Percentiles rank a stretch among this genome's conserved stretches.
Conservation (phyloP, 1,140 invertebrate genomes). For the Campoletis sonorensis region DNA sequence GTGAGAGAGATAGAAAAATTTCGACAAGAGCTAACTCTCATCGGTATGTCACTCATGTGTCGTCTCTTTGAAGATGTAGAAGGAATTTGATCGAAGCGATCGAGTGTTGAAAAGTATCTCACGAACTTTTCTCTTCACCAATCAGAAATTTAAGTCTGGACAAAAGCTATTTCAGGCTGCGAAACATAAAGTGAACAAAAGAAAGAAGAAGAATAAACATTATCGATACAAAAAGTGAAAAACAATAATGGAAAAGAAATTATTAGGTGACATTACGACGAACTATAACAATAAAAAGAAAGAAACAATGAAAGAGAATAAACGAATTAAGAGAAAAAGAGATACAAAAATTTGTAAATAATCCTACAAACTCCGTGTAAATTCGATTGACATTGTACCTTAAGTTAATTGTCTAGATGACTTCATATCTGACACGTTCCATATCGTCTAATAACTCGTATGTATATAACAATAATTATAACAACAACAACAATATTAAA, state of each 20-base stretch:
- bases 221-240: neutral
- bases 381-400: constrained; percentile 61
- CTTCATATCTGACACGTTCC: constrained; percentile 68
- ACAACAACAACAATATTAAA: constrained; percentile 44
- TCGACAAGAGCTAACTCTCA: neutral
- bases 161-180: neutral
- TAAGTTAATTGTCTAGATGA: constrained; percentile 66
- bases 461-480: constrained; percentile 65
- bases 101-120: neutral
- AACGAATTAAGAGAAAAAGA: constrained; percentile 19
- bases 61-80: neutral
- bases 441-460: constrained; percentile 71
- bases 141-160: neutral
- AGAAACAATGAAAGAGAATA: neutral
- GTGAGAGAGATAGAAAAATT: neutral
- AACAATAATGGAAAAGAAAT: constrained; percentile 11
- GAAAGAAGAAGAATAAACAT: constrained; percentile 4
- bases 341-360: constrained; percentile 61
- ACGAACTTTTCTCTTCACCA: neutral
- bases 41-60: neutral
- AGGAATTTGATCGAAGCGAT: neutral
- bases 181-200: neutral
- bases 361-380: constrained; percentile 62
- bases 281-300: neutral
- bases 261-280: neutral